Percentiles rank a stretch among this genome's conserved stretches.
Evolutionary conservation across 2,113 vertebrate genomes (phyloP).

Genomic region (Micronycteris hirsuta): DNA sequence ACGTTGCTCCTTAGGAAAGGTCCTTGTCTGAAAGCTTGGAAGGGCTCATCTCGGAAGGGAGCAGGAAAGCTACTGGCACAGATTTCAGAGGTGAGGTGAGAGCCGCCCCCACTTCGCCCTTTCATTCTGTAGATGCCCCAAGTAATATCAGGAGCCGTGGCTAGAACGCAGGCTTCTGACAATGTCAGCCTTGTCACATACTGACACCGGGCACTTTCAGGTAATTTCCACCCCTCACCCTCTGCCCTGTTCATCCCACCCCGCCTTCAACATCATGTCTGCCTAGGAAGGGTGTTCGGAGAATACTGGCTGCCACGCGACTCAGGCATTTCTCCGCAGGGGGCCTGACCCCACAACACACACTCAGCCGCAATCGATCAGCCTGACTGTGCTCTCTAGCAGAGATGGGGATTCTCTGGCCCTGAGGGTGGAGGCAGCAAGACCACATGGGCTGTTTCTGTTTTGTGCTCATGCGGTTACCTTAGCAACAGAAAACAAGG

Average conservation of each 20-base stretch:
- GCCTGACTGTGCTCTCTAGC: neutral
- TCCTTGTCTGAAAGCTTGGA: neutral
- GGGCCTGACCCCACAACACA: neutral
- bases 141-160: neutral
- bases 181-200: neutral
- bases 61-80: neutral
- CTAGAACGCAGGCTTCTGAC: neutral
- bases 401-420: neutral
- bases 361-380: neutral
- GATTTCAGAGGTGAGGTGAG: neutral
- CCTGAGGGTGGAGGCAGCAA: neutral
- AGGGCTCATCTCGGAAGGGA: neutral
- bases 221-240: neutral
- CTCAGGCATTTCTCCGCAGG: neutral
- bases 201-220: neutral
- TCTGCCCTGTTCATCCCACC: neutral
- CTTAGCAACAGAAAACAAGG: conserved; percentile 35
- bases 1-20: neutral
- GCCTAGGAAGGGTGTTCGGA: neutral
- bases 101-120: neutral
- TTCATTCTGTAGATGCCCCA: neutral
- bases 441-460: conserved; percentile 35
- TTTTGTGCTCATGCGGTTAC: neutral
- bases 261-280: neutral
- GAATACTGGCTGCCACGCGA: neutral